phyloP scores from a whole-genome alignment of 1,140 invertebrate genomes.

The Scylla paramamosain region DNA sequence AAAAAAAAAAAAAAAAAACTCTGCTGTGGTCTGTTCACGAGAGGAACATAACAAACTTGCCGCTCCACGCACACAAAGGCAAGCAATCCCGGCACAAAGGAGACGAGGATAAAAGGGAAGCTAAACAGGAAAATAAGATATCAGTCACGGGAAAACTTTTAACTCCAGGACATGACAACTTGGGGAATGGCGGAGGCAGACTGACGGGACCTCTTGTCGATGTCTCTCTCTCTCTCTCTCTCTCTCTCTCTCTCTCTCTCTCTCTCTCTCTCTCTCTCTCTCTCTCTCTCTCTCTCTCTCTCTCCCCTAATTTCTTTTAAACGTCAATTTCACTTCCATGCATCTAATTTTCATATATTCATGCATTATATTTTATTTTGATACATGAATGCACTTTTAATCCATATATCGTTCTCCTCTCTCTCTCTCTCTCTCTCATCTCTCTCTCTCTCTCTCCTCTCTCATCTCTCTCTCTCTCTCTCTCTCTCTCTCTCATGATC shows the following conservation, averaged over 20 bases:
- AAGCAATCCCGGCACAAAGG: no score
- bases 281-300: neutral
- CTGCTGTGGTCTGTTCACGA: no score
- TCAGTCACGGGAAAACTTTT: no score
- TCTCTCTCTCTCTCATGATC: neutral
- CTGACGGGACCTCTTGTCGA: neutral
- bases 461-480: neutral
- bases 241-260: slow-evolving; percentile 41
- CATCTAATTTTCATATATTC: neutral
- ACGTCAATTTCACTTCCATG: neutral
- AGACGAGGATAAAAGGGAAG: no score
- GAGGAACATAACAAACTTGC: no score
- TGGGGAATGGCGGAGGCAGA: no score
- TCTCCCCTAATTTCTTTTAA: neutral
- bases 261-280: slow-evolving; percentile 41
- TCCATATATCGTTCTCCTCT: neutral
- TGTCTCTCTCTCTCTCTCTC: slow-evolving; percentile 37
- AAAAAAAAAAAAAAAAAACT: no score
- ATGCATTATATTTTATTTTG: neutral
- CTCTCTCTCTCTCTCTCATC: neutral
- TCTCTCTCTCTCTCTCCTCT: neutral
- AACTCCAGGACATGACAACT: no score
- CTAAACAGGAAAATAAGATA: no score
- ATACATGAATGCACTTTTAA: neutral
- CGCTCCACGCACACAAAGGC: no score